phyloP scores from a whole-genome alignment of 2,888 invertebrate genomes.

The Siphlonurus alternatus region DNA sequence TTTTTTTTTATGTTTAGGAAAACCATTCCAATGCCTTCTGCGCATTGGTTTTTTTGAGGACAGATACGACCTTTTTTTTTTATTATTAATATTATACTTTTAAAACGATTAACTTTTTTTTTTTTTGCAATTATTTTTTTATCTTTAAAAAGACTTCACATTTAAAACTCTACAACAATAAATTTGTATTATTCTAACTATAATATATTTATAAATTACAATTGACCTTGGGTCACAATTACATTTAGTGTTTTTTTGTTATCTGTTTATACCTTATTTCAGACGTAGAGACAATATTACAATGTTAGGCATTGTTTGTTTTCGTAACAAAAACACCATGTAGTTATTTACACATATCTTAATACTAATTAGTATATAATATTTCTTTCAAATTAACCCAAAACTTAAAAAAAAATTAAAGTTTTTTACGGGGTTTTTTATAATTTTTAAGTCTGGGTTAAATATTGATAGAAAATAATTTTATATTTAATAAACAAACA shows the following conservation, averaged over 20 bases:
- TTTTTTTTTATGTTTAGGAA: neutral
- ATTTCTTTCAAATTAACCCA: neutral
- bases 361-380: neutral
- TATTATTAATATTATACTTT: neutral
- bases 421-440: neutral
- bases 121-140: constrained; percentile 6
- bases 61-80: neutral
- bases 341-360: neutral
- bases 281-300: neutral
- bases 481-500: neutral
- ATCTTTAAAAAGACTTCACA: constrained; percentile 7
- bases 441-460: neutral
- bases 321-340: neutral
- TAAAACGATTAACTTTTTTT: neutral
- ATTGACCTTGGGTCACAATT: neutral
- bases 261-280: no score
- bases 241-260: no score
- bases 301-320: neutral
- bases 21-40: neutral
- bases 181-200: constrained; percentile 1
- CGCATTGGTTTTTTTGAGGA: neutral
- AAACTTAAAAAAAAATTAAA: neutral
- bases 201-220: no score
- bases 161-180: neutral
- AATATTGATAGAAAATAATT: neutral